Conservation (phyloP, 2,113 vertebrate genomes). For the Triplophysa rosa region DNA sequence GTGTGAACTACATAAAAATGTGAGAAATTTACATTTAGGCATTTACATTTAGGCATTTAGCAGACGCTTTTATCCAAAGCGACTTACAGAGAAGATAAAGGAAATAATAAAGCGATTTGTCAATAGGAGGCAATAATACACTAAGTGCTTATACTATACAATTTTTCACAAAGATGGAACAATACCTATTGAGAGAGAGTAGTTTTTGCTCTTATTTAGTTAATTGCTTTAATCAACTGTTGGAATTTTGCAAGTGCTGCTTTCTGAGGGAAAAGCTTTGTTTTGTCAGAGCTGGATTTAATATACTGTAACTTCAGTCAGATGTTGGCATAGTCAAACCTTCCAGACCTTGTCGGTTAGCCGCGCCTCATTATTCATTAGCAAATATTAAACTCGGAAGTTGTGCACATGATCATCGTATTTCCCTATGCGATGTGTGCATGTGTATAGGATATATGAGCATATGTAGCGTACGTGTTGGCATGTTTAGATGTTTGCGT, state of each 20-base stretch:
- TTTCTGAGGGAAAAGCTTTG: background rate
- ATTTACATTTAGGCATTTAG: too few relatives aligned
- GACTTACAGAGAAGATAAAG: too few relatives aligned
- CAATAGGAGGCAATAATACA: too few relatives aligned
- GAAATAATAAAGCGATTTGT: too few relatives aligned
- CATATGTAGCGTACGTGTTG: background rate
- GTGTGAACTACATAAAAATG: too few relatives aligned
- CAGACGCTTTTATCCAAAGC: too few relatives aligned
- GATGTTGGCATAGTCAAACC: background rate
- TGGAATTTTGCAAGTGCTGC: background rate
- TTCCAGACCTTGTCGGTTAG: background rate
- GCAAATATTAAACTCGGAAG: constrained; percentile 2
- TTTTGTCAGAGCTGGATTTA: constrained; percentile 23
- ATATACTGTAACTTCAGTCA: constrained; percentile 3
- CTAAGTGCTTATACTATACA: too few relatives aligned
- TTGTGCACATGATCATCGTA: constrained; percentile 3
- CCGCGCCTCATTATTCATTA: constrained; percentile 12
- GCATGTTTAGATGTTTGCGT: background rate
- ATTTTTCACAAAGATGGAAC: too few relatives aligned
- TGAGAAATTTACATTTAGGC: too few relatives aligned
- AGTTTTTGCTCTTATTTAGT: too few relatives aligned
- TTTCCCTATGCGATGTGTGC: constrained; percentile 1
- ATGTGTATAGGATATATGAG: background rate
- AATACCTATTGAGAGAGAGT: too few relatives aligned
- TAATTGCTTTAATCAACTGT: constrained; percentile 7